Evolutionary conservation across 2,888 invertebrate genomes (phyloP), one percentile per base, ranked within the genome.

Genomic region (Phaedon cochleariae): DNA sequence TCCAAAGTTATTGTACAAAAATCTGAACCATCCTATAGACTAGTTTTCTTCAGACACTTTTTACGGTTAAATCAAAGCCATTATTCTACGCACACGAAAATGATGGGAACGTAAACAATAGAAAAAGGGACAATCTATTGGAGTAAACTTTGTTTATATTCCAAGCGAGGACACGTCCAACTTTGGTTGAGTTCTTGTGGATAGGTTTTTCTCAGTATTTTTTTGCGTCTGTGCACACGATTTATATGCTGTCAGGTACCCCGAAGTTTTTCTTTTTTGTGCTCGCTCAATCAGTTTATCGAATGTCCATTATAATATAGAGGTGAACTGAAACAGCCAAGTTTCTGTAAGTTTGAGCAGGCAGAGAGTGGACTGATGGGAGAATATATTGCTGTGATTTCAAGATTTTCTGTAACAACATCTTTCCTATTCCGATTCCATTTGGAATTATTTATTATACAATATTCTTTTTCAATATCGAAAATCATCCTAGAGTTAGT

Each of bases 181-280:
- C 59, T 65, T 65, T 46, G 61, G 22, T 57, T 12, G 29, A 21
- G 22, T 20, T 20, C 31, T 57, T 22, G 17, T 57, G n/a, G n/a
- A n/a, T n/a, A 10, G 26, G 45, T 64, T 62, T 62, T 59, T 58
- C 29, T 45, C 45, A 34, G 45, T 45, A 68, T 59, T 66, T 69
- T 66, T 62, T 45, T 7, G 49, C 55, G 22, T 41, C 15, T 2
- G 22, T 15, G 59, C 51, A 61, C 54, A 65, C 65, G 69, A 72
- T 72, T 70, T 68, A 68, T 70, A 68, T 69, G 65, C 69, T 63
- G 63, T 58, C 67, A 65, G 65, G 63, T 65, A 65, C 57, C 51
- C 62, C 45, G 46, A 54, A 61, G 67, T 70, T 64, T 70, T 70
- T 72, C 64, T 58, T 64, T 70, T 55, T 55, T 52, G 29, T 49